Percentiles rank a stretch among this genome's conserved stretches.
Evolutionary conservation across 2,113 vertebrate genomes (phyloP).

Genomic region (Numida meleagris): DNA sequence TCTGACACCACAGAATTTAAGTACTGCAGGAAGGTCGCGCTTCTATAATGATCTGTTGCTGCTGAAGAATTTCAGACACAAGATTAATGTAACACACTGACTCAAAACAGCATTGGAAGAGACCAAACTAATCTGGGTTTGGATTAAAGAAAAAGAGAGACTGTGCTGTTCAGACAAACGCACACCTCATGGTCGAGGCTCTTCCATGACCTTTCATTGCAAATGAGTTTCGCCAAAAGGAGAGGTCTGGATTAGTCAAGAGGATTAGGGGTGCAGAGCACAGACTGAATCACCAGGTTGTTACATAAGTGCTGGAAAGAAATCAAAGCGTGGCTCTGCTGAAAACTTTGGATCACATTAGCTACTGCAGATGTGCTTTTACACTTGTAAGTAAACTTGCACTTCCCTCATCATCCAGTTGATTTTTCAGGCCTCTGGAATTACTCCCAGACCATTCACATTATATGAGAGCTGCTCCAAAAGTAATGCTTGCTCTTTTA

Average conservation of each 20-base stretch:
- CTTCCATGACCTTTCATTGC: slow-evolving; percentile 27
- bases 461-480: background rate
- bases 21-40: background rate
- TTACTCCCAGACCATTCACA: background rate
- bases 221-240: slow-evolving; percentile 7
- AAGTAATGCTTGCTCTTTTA: background rate
- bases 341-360: background rate
- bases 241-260: slow-evolving; percentile 14
- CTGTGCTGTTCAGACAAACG: background rate
- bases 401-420: background rate
- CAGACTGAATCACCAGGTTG: background rate
- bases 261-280: slow-evolving; percentile 20
- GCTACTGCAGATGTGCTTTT: fast-evolving
- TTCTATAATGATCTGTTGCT: background rate
- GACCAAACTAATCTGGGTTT: background rate
- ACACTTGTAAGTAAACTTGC: too few species aligned
- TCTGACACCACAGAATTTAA: background rate
- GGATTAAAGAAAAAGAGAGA: background rate
- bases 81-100: slow-evolving; percentile 4
- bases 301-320: background rate
- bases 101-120: background rate
- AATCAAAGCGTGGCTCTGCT: background rate
- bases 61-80: slow-evolving; percentile 1
- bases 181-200: slow-evolving; percentile 22
- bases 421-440: background rate